phyloP scores from a whole-genome alignment of 2,797 vertebrate species.

The Pitangus sulphuratus region DNA sequence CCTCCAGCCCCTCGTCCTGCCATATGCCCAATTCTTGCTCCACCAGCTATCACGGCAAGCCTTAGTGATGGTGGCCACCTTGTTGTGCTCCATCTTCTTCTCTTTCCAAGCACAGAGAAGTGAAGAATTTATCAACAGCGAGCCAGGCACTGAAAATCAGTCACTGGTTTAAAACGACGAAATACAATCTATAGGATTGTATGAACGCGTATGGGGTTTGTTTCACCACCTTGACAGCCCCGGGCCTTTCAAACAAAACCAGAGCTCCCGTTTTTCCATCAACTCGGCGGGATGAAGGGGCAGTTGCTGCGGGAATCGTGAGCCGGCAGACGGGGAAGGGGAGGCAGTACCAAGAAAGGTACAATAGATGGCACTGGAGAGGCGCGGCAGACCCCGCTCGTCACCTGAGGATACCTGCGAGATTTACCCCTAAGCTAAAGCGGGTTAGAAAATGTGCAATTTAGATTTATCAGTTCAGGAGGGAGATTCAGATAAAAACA shows the following conservation, averaged over 20 bases:
- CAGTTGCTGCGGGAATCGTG: not conserved
- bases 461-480: conserved; percentile 77
- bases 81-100: not conserved
- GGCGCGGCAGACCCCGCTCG: conserved; percentile 65
- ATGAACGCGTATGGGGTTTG: not conserved
- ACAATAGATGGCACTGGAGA: conserved; percentile 80
- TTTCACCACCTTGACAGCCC: not conserved
- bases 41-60: not conserved
- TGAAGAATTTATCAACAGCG: not conserved
- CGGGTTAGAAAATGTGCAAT: conserved; percentile 76
- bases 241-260: not conserved
- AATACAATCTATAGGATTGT: not conserved
- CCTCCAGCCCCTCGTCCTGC: not conserved
- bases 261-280: not conserved
- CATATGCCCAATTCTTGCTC: fast-evolving
- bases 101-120: not conserved
- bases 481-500: conserved; percentile 74
- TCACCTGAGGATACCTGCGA: conserved; percentile 67
- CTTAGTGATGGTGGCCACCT: not conserved
- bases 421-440: conserved; percentile 69
- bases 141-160: not conserved
- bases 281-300: not conserved
- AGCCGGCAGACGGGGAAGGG: not conserved
- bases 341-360: conserved; percentile 36
- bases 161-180: not conserved